Base-by-base conservation (phyloP, 2,888 invertebrate species). In the Troides oblongomaculatus region DNA sequence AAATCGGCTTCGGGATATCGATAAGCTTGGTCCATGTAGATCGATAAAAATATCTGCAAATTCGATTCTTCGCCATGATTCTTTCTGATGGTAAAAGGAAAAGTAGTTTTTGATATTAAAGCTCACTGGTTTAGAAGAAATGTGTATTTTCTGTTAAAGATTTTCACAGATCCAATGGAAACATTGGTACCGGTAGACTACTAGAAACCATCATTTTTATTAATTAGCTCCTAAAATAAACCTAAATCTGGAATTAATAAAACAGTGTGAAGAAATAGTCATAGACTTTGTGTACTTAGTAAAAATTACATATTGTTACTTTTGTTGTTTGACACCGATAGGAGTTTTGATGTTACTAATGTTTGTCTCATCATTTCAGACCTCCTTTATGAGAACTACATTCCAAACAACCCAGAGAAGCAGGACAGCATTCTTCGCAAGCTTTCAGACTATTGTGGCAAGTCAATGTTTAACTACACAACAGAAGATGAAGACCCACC, bases 381-480 rank as follows among this genome's bases (percentile, higher is more conserved):
- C 78, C 89, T 95, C 18, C 85, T 95, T 0, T 90, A 93, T 72
- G 86, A 91, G 68, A 93, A 95, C 81, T 95, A 95, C 82, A 85
- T 93, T 68, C 93, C 94, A 36, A 88, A 90, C 62, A 87, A 91
- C 65, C 90, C 91, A 1, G 92, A 93, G 67, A 93, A 93, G 72
- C 94, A 94, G 73, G 88, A 93, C 72, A 93, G 93, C 64, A 94
- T 96, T 53, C 89, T 95, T 46, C 84, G 90, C 8, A 95, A 94
- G 78, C 90, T 97, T 12, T 93, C 94, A 0, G 93, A 93, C 12
- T 97, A 96, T 82, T 97, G 97, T 79, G 96, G 95, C 43, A 96
- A 96, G 77, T 94, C 96, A 0, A 94, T 97, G 78, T 94, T 93
- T 76, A 94, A 94, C 79, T 94, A 94, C 78, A 94, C 94, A 2